Evolutionary conservation across 1,140 invertebrate genomes (phyloP).

Genomic region (Batillaria attramentaria): DNA sequence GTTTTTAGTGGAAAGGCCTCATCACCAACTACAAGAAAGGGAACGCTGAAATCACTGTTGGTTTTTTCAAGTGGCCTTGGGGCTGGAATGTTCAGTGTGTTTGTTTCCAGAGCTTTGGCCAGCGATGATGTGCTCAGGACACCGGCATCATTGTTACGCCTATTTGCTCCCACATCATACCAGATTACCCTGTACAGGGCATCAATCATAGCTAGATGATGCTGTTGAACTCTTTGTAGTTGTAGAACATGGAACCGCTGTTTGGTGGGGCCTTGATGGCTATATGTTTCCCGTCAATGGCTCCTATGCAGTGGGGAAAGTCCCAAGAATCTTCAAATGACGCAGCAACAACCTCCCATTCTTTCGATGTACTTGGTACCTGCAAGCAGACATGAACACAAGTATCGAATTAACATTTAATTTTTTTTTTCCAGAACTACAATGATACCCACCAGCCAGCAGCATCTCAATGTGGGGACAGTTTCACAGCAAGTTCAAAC

Average conservation of each 20-base stretch:
- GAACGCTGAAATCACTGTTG: too few species aligned
- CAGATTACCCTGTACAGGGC: conserved; percentile 54
- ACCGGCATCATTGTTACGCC: not conserved
- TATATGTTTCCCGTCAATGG: conserved; percentile 72
- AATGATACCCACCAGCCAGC: not conserved
- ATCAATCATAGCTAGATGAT: conserved; percentile 66
- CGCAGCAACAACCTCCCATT: conserved; percentile 39
- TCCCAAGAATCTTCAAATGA: conserved; percentile 68
- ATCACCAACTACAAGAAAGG: not conserved
- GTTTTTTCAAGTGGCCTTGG: not conserved
- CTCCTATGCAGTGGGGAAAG: conserved; percentile 68
- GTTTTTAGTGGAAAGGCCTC: not conserved
- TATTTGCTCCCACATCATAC: not conserved
- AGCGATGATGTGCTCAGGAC: not conserved
- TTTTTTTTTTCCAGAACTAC: not conserved
- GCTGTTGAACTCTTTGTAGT: conserved; percentile 67
- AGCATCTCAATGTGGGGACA: not conserved
- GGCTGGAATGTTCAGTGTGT: not conserved
- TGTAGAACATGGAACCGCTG: conserved; percentile 61
- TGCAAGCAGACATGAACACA: not conserved
- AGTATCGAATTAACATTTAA: not conserved
- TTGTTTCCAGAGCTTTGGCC: not conserved
- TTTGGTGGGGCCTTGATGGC: conserved; percentile 61
- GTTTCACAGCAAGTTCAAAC: not conserved
- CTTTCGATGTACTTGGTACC: not conserved